phyloP scores from a whole-genome alignment of 2,797 vertebrate genomes.

The Enteromius afrohamiltoni region DNA sequence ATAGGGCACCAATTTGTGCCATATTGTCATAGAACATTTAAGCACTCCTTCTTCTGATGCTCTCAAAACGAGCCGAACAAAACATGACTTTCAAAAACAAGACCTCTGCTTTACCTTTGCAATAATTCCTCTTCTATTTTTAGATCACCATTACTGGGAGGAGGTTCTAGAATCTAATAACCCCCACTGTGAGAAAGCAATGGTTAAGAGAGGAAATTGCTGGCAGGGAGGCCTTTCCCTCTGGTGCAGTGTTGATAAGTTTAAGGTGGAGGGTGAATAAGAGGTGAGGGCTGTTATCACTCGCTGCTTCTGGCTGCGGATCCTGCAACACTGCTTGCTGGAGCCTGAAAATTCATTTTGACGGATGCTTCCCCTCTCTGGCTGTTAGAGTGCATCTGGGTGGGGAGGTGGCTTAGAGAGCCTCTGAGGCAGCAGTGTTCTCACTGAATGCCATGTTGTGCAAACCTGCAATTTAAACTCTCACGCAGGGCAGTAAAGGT shows the following conservation, averaged over 20 bases:
- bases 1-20: not conserved
- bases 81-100: conserved; percentile 12
- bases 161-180: conserved; percentile 52
- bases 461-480: conserved; percentile 74
- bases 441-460: conserved; percentile 65
- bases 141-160: conserved; percentile 38
- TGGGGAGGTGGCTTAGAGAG: conserved; percentile 38
- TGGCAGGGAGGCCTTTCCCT: conserved; percentile 60
- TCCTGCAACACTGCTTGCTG: conserved; percentile 72
- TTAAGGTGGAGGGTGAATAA: conserved; percentile 72
- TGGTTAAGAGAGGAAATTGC: conserved; percentile 51
- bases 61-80: not conserved
- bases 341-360: conserved; percentile 87
- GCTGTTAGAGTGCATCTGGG: conserved; percentile 70
- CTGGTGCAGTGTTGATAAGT: conserved; percentile 65
- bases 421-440: conserved; percentile 60
- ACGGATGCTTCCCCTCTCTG: conserved; percentile 82
- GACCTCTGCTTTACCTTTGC: conserved; percentile 21
- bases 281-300: conserved; percentile 69
- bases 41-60: not conserved
- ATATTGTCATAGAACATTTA: not conserved
- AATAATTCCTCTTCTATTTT: conserved; percentile 43
- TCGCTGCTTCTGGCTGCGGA: conserved; percentile 65
- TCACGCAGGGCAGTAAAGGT: conserved; percentile 64
- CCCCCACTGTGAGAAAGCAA: conserved; percentile 32